Percentiles rank a stretch among this genome's conserved stretches.
Conservation (phyloP, 2,113 vertebrate genomes). For the Puffinus mauretanicus region DNA sequence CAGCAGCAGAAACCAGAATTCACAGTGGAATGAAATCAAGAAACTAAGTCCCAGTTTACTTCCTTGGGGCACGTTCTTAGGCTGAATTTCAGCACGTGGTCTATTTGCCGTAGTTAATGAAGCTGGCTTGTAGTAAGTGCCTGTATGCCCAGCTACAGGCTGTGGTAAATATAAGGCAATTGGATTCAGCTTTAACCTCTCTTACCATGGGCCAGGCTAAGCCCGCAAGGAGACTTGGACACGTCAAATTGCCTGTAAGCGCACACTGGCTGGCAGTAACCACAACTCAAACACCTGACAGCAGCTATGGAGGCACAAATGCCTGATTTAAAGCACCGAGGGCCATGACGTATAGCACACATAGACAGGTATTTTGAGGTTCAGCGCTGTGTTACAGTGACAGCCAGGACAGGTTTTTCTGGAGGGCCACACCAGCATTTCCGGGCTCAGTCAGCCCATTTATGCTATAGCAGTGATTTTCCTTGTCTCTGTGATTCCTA, state of each 20-base stretch:
- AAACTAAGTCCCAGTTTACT: neutral
- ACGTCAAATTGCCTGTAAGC: neutral
- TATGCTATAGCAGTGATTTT: neutral
- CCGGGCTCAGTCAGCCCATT: neutral
- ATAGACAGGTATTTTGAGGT: neutral
- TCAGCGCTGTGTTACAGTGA: neutral
- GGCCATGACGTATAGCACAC: accelerated
- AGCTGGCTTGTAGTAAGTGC: neutral
- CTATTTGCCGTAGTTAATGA: neutral
- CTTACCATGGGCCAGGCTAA: neutral
- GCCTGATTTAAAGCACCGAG: neutral
- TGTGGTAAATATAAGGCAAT: neutral
- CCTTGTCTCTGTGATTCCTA: neutral
- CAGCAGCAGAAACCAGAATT: neutral
- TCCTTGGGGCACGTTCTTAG: neutral
- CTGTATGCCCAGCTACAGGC: neutral
- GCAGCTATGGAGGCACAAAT: neutral
- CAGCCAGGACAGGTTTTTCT: neutral
- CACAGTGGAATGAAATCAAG: neutral
- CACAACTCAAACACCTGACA: neutral
- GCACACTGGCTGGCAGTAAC: neutral
- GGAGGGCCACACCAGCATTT: neutral
- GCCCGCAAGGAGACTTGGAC: neutral
- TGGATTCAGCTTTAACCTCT: neutral
- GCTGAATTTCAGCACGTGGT: neutral